phyloP scores from a whole-genome alignment of 2,113 vertebrate species.

The Nerophis ophidion region DNA sequence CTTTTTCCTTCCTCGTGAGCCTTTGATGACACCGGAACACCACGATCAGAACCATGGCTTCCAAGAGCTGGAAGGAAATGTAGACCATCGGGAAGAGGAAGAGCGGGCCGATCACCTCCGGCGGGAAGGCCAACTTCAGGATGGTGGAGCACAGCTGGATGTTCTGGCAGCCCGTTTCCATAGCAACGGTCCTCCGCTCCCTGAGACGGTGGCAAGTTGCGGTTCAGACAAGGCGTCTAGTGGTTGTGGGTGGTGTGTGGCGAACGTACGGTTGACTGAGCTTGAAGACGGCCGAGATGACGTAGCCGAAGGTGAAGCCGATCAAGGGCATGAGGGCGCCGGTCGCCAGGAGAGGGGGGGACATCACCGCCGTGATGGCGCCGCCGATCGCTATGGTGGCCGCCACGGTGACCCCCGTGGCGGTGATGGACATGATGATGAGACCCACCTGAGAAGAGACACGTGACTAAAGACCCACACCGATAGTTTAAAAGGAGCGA shows the following conservation, averaged over 20 bases:
- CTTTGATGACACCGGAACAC: slow-evolving; percentile 60
- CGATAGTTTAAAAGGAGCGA: too few species aligned
- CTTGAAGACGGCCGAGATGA: slow-evolving; percentile 68
- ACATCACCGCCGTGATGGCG: slow-evolving; percentile 45
- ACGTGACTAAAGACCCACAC: too few species aligned
- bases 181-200: slow-evolving; percentile 68
- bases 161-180: slow-evolving; percentile 83
- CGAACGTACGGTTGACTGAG: slow-evolving; percentile 65
- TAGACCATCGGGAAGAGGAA: slow-evolving; percentile 77
- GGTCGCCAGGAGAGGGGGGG: slow-evolving; percentile 64
- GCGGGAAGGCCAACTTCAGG: slow-evolving; percentile 70
- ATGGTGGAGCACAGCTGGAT: slow-evolving; percentile 69
- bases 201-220: slow-evolving; percentile 33
- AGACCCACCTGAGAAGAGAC: slow-evolving; percentile 60
- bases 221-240: too few species aligned
- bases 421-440: slow-evolving; percentile 36
- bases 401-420: slow-evolving; percentile 31
- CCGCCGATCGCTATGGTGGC: slow-evolving; percentile 34
- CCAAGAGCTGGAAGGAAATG: slow-evolving; percentile 65
- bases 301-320: slow-evolving; percentile 75
- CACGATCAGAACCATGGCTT: slow-evolving; percentile 62
- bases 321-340: slow-evolving; percentile 74
- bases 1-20: slow-evolving; percentile 35
- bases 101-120: slow-evolving; percentile 63
- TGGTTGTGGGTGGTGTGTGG: too few species aligned